These are phyloP conservation scores for Drosophila birchii DNA, from an alignment of 2,888 invertebrate genomes.

Conservation along the genomic window DNA sequence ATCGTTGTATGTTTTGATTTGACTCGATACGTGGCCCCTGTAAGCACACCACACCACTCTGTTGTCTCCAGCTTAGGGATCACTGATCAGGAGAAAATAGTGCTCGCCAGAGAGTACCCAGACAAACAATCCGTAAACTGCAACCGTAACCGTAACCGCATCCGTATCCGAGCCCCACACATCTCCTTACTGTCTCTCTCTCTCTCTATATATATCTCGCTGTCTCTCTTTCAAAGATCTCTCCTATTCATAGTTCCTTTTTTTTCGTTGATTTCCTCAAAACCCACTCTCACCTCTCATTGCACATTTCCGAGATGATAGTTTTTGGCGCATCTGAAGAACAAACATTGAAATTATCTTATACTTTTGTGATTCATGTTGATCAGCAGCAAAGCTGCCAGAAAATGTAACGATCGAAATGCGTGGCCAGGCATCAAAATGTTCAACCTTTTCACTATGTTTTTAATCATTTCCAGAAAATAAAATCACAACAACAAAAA, in stretches of 20 bases:
- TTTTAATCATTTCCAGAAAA: constrained; percentile 54
- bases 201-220: constrained; percentile 25
- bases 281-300: constrained; percentile 55
- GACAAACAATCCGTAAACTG: constrained; percentile 45
- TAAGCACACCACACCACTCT: constrained; percentile 28
- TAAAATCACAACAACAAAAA: constrained; percentile 20
- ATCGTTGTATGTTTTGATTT: constrained; percentile 33
- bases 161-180: constrained; percentile 46
- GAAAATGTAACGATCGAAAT: constrained; percentile 70
- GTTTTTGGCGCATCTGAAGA: constrained; percentile 37
- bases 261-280: constrained; percentile 23
- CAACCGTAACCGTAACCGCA: constrained; percentile 37
- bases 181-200: constrained; percentile 33
- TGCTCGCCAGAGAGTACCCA: constrained; percentile 19
- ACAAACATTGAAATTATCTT: constrained; percentile 36
- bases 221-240: constrained; percentile 36
- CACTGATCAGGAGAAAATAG: constrained; percentile 9
- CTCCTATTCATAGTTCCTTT: constrained; percentile 20
- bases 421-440: constrained; percentile 85
- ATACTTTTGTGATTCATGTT: constrained; percentile 47
- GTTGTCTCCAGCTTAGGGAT: constrained; percentile 35
- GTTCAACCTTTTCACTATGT: constrained; percentile 58
- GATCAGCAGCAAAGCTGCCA: constrained; percentile 38
- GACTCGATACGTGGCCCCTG: constrained; percentile 26
- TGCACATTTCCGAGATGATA: constrained; percentile 44